phyloP scores from a whole-genome alignment of 2,113 vertebrate genomes.

The Pogonocichla stellata region DNA sequence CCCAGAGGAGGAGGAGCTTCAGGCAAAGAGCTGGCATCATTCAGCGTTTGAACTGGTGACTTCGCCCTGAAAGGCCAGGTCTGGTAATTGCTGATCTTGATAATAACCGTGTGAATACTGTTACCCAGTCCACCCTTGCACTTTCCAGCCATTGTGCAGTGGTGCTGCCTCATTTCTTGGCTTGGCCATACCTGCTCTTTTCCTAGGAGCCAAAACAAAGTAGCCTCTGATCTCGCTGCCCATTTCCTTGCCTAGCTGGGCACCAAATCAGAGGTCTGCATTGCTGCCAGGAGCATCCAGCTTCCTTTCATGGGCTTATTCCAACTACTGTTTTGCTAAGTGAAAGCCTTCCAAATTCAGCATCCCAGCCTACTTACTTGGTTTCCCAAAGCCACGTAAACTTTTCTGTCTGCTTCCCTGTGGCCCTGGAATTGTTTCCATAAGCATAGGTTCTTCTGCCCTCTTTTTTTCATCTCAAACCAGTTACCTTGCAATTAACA shows the following conservation, averaged over 20 bases:
- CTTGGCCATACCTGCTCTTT: background rate
- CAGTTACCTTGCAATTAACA: background rate
- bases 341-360: conserved; percentile 3
- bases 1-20: background rate
- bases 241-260: conserved; percentile 39
- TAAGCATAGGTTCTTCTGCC: background rate
- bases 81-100: background rate
- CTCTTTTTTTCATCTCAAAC: background rate
- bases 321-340: background rate
- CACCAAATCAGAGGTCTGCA: background rate
- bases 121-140: background rate
- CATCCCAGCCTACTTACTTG: background rate
- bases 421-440: background rate
- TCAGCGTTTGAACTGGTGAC: background rate
- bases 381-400: conserved; percentile 34
- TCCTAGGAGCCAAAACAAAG: background rate
- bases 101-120: background rate
- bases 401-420: background rate
- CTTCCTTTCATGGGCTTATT: background rate
- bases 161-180: background rate
- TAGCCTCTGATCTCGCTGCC: conserved; percentile 15
- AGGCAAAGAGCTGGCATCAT: background rate
- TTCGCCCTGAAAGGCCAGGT: background rate
- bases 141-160: background rate
- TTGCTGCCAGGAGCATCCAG: conserved; percentile 23